A percentile compares a stretch with the other conserved stretches of the same genome.
phyloP scores from a whole-genome alignment of 2,797 vertebrate species.

The Rousettus madagascariensis region DNA sequence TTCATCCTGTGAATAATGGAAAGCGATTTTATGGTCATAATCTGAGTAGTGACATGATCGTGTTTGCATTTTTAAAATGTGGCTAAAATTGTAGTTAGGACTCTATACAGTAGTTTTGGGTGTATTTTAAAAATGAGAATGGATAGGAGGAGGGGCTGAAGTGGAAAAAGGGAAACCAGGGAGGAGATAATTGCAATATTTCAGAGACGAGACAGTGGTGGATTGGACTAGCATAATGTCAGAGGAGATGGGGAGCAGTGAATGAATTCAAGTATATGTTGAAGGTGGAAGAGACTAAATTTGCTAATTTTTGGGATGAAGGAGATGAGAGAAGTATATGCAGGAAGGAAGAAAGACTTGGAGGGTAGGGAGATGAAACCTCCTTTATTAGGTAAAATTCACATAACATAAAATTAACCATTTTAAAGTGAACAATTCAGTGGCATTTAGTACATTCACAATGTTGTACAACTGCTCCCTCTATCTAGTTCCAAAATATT shows the following conservation, averaged over 20 bases:
- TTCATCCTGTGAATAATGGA: not conserved
- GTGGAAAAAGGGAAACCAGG: not conserved
- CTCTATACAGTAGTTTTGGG: not conserved
- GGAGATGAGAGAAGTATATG: not conserved
- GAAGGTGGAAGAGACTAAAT: not conserved
- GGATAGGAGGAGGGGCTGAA: not conserved
- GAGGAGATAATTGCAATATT: not conserved
- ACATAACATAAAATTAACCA: not conserved
- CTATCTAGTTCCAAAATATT: not conserved
- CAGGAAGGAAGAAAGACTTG: not conserved
- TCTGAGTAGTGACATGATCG: not conserved
- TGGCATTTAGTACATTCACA: not conserved
- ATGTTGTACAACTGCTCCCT: not conserved
- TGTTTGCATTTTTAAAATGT: not conserved
- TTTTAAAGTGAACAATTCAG: not conserved
- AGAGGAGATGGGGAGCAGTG: not conserved
- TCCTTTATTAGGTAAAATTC: not conserved
- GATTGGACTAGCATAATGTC: not conserved
- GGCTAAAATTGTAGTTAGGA: not conserved
- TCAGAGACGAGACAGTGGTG: not conserved
- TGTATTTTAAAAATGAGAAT: not conserved
- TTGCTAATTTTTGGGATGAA: not conserved
- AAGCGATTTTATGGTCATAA: not conserved
- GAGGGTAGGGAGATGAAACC: not conserved
- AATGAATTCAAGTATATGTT: not conserved